Conservation (phyloP, 1,140 invertebrate genomes). For the Cherax destructor region DNA sequence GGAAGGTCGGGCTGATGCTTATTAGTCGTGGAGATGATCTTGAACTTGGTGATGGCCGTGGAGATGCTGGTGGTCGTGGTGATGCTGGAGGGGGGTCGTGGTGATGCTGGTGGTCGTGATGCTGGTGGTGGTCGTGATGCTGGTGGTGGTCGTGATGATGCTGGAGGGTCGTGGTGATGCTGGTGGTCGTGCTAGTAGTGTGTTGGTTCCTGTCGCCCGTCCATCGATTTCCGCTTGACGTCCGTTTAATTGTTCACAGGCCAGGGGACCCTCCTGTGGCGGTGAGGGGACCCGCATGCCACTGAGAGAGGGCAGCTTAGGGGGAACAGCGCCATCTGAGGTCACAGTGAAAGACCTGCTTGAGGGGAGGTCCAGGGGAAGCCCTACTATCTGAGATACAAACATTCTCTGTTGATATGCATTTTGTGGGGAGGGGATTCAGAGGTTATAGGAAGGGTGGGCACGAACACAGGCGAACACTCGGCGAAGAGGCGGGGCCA, state of each 20-base stretch:
- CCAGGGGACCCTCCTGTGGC: neutral
- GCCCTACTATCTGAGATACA: too few species aligned
- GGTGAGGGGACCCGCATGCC: neutral
- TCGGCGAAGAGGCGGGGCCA: too few species aligned
- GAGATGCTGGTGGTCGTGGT: neutral
- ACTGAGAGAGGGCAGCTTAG: neutral
- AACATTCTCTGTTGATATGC: too few species aligned
- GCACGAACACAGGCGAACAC: too few species aligned
- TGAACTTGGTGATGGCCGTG: neutral
- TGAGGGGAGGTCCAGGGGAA: neutral
- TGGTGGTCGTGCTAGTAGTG: conserved; percentile 18
- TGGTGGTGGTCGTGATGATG: neutral
- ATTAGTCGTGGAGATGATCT: neutral
- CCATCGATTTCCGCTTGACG: conserved; percentile 70
- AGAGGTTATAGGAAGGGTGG: neutral
- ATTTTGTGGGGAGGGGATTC: neutral
- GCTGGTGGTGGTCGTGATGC: neutral
- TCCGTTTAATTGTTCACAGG: conserved; percentile 68
- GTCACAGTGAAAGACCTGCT: too few species aligned
- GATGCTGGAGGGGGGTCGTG: neutral
- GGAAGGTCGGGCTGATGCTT: neutral
- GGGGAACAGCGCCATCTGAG: neutral
- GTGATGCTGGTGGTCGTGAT: neutral
- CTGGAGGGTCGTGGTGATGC: neutral
- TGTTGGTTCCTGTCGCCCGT: conserved; percentile 47